Percentiles rank a stretch among this genome's conserved stretches.
Evolutionary conservation across 2,888 invertebrate species (phyloP).

Genomic region (Seira musarum): DNA sequence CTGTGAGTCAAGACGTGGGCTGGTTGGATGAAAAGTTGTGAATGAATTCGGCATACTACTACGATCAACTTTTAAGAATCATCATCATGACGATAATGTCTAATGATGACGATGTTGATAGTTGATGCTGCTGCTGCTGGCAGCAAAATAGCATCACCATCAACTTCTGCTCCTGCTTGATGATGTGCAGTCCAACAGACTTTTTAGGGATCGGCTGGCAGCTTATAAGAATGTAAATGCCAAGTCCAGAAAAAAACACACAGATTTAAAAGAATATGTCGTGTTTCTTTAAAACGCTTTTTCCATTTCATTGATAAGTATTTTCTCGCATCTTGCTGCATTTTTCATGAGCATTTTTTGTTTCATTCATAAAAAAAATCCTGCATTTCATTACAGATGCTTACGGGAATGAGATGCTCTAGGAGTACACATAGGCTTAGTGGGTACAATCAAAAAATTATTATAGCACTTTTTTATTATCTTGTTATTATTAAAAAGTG

Average conservation of each 20-base stretch:
- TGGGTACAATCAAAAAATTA: too few species aligned
- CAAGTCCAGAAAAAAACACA: constrained; percentile 25
- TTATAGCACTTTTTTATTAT: too few species aligned
- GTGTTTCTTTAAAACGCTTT: too few species aligned
- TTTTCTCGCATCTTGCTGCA: too few species aligned
- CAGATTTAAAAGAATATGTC: not conserved
- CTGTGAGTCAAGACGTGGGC: too few species aligned
- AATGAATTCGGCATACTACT: constrained; percentile 53
- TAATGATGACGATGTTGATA: constrained; percentile 22
- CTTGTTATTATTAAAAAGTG: too few species aligned
- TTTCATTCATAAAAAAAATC: too few species aligned
- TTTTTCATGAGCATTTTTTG: too few species aligned
- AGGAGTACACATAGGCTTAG: too few species aligned
- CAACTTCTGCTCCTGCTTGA: constrained; percentile 9
- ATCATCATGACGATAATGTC: not conserved
- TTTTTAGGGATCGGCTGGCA: constrained; percentile 29
- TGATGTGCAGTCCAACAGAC: constrained; percentile 21
- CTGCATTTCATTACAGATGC: too few species aligned
- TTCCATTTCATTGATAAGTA: too few species aligned
- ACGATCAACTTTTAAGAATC: not conserved
- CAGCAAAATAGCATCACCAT: not conserved
- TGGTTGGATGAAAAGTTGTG: constrained; percentile 36
- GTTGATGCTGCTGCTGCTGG: constrained; percentile 14
- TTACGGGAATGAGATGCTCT: too few species aligned
- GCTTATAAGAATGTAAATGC: not conserved